Conservation (phyloP, 2,113 vertebrate genomes). For the Hypocryptadius cinnamomeus region DNA sequence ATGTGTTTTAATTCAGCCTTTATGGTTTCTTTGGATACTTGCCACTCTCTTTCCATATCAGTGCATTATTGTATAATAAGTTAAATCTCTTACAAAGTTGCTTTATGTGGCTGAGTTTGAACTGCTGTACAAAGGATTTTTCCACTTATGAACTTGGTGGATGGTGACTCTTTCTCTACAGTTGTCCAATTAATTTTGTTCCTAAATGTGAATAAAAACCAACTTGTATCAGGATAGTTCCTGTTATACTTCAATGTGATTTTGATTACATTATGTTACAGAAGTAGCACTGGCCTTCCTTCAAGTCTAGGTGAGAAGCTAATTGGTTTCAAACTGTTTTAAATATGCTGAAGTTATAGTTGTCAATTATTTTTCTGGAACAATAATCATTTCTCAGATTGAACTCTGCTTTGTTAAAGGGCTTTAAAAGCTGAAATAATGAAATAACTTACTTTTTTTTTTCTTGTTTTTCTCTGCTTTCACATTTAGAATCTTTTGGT, state of each 20-base stretch:
- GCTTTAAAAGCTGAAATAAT: constrained; percentile 17
- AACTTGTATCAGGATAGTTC: background rate
- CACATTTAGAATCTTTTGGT: constrained; percentile 5
- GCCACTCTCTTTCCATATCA: background rate
- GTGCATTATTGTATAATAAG: background rate
- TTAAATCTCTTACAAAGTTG: background rate
- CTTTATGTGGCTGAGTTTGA: background rate
- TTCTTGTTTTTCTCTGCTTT: constrained; percentile 7
- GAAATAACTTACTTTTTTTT: background rate
- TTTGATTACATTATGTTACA: constrained; percentile 31
- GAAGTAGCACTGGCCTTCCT: constrained; percentile 47
- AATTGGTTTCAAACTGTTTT: constrained; percentile 67
- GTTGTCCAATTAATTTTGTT: constrained; percentile 45
- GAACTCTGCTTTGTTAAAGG: constrained; percentile 30
- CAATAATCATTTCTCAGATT: constrained; percentile 39
- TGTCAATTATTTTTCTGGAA: constrained; percentile 55
- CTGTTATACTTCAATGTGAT: constrained; percentile 26
- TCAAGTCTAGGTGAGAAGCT: constrained; percentile 65
- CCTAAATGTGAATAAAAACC: background rate
- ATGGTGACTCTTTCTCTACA: background rate
- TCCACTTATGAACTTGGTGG: background rate
- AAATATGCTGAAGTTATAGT: constrained; percentile 50
- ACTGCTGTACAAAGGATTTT: constrained; percentile 13
- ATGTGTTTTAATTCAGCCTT: background rate
- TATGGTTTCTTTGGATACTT: background rate